Evolutionary conservation across 2,797 vertebrate species (phyloP), one percentile per base, ranked within the genome.

Genomic region (Molossus molossus): DNA sequence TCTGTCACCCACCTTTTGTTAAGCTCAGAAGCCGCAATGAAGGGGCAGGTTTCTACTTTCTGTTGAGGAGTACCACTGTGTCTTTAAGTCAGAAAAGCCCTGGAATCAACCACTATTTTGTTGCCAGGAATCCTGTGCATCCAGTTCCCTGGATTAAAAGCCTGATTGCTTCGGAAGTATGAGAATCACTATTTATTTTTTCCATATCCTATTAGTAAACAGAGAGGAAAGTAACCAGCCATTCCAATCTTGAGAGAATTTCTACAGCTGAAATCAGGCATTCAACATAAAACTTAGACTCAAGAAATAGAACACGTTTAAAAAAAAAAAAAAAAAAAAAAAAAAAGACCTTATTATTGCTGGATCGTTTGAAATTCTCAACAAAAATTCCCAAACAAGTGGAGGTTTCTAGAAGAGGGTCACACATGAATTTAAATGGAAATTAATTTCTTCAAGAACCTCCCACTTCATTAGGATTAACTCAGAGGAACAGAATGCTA

Each of bases 371-470:
- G 86, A 97, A 97, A 96, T 96, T 93, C 96, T 96, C 93, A 81
- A 95, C 91, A 77, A 96, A 97, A 97, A 97, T 97, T 96, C 94
- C 90, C 90, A 97, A 97, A 96, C 92, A 97, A 97, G 94, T 92
- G 64, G 93, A 94, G 91, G 80, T 90, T 97, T 96, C 95, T 93
- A 94, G 94, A 97, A 95, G 96, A 97, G 95, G 94, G 97, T 97
- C 96, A 96, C 45, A 15, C 97, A 97, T 96, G 96, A 97, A 97
- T 97, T 97, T 97, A 97, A 97, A 97, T 97, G 96, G 97, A 97
- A 97, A 96, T 97, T 97, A 96, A 97, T 97, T 96, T 97, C 95
- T 97, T 97, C 70, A 97, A 95, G 97, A 96, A 95, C 94, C 95
- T 97, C 96, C 97, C 85, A 96, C 97, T 97, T 97, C 97, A 97